phyloP scores from a whole-genome alignment of 1,140 invertebrate genomes.

The Paramacrobiotus metropolitanus region DNA sequence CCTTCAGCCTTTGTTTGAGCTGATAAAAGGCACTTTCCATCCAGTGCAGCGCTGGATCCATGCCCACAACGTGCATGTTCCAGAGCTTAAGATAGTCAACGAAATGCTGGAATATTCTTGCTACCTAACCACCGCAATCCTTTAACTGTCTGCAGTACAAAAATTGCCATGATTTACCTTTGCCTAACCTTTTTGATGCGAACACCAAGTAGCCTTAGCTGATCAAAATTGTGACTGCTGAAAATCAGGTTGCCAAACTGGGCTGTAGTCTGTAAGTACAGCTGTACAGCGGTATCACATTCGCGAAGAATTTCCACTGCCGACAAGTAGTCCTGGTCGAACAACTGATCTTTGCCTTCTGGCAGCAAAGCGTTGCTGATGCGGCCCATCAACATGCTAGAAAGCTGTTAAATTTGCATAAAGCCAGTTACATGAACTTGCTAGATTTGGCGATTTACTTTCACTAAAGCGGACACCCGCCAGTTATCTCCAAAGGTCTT shows the following conservation, averaged over 20 bases:
- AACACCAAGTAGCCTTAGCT: not conserved
- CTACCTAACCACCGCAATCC: not conserved
- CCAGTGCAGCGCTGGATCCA: not conserved
- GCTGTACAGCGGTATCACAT: not conserved
- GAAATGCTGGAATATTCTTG: slow-evolving; percentile 1
- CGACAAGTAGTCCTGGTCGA: not conserved
- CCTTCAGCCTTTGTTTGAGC: not conserved
- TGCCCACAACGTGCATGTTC: not conserved
- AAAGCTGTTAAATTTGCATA: not conserved
- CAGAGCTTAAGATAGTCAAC: not conserved
- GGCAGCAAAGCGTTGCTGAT: not conserved
- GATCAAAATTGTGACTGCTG: not conserved
- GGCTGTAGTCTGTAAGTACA: not conserved
- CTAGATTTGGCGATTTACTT: not conserved
- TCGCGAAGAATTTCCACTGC: not conserved
- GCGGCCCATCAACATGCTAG: not conserved
- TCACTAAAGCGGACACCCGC: not conserved
- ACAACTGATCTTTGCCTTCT: not conserved
- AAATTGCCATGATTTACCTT: not conserved
- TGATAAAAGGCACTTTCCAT: not conserved
- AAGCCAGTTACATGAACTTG: not conserved
- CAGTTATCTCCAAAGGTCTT: not conserved
- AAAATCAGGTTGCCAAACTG: not conserved
- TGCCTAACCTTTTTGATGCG: not conserved
- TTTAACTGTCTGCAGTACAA: not conserved